Percentiles rank a stretch among this genome's conserved stretches.
phyloP scores from a whole-genome alignment of 2,113 vertebrate species.

The Cisticola juncidis region DNA sequence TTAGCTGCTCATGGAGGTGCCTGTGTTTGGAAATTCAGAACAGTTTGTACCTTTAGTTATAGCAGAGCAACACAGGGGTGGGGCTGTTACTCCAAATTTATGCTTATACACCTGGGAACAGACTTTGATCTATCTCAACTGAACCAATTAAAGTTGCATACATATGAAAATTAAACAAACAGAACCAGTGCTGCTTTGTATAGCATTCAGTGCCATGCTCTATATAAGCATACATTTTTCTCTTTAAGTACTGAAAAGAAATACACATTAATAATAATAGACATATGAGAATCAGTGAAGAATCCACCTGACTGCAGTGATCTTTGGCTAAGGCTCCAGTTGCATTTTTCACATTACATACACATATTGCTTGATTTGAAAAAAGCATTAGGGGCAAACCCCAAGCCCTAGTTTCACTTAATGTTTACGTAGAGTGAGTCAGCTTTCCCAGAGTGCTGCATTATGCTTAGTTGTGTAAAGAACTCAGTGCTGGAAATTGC shows the following conservation, averaged over 20 bases:
- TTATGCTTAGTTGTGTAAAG: neutral
- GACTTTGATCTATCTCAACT: neutral
- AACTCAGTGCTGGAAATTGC: neutral
- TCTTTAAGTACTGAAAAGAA: neutral
- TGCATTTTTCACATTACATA: neutral
- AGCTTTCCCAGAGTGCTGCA: neutral
- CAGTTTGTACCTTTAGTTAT: neutral
- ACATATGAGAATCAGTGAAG: neutral
- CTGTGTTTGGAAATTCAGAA: neutral
- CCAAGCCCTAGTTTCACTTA: neutral
- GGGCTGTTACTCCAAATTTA: neutral
- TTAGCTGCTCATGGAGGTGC: neutral
- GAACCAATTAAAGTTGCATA: neutral
- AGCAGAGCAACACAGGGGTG: neutral
- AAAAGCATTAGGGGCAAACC: neutral
- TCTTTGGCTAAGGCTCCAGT: neutral
- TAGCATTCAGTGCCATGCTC: neutral
- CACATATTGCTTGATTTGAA: neutral
- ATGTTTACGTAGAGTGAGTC: neutral
- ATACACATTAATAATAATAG: neutral
- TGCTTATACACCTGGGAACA: neutral
- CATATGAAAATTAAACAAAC: conserved; percentile 12
- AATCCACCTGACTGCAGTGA: neutral
- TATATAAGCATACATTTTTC: neutral
- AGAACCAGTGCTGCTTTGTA: neutral